A percentile compares a stretch with the other conserved stretches of the same genome.
Evolutionary conservation across 2,797 vertebrate species (phyloP).

Genomic region (Malacoctenus gilli): DNA sequence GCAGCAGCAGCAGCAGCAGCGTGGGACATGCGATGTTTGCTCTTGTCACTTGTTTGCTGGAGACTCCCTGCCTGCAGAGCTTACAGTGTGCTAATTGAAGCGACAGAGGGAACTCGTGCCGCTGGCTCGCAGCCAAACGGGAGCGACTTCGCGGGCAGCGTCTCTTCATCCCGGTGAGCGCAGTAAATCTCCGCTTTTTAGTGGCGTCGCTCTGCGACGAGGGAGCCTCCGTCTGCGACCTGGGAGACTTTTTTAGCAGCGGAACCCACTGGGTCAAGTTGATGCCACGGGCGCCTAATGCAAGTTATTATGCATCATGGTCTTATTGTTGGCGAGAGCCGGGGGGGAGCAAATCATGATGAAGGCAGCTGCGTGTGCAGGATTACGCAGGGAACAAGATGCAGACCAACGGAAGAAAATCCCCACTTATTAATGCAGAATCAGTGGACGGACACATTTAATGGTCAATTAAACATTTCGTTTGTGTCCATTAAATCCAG

Average conservation of each 20-base stretch:
- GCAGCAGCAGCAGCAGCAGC: too few relatives aligned
- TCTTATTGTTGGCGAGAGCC: conserved; percentile 22
- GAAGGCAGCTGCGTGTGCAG: conserved; percentile 6
- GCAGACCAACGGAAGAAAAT: not conserved
- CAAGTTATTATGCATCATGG: conserved; percentile 19
- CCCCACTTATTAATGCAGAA: not conserved
- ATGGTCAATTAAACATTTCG: not conserved
- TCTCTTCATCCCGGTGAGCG: conserved; percentile 25
- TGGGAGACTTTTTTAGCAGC: conserved; percentile 27
- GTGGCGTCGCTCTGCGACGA: conserved; percentile 12
- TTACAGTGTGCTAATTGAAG: conserved; percentile 67
- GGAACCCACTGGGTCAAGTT: conserved; percentile 42
- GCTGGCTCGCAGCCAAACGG: conserved; percentile 60
- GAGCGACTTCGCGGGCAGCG: conserved; percentile 34
- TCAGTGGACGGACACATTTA: not conserved
- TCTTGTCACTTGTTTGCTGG: conserved; percentile 48
- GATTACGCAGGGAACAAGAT: not conserved
- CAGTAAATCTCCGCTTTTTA: conserved; percentile 49
- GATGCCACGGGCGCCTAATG: conserved; percentile 33
- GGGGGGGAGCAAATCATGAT: not conserved
- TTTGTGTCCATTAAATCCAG: not conserved
- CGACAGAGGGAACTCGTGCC: conserved; percentile 64
- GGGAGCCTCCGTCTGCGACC: conserved; percentile 14
- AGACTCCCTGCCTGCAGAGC: conserved; percentile 52
- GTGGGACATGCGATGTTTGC: conserved; percentile 33